phyloP scores from a whole-genome alignment of 2,888 invertebrate genomes.

The Ischnura elegans region DNA sequence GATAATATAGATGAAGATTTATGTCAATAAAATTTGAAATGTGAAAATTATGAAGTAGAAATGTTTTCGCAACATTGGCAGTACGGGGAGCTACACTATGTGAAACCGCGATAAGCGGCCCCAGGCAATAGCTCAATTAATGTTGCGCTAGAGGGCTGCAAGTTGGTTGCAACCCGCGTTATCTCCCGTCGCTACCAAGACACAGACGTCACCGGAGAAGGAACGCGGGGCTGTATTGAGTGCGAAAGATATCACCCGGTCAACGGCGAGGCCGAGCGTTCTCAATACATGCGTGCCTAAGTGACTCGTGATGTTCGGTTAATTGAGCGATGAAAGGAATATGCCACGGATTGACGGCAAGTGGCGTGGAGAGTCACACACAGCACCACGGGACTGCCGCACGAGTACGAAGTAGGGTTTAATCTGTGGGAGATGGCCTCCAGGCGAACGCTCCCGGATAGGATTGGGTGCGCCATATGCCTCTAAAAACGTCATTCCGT shows the following conservation, averaged over 20 bases:
- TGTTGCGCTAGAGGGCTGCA: too few relatives aligned
- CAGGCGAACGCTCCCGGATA: background rate
- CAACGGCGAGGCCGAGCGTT: background rate
- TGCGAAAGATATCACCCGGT: slow-evolving; percentile 1
- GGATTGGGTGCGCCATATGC: slow-evolving; percentile 23
- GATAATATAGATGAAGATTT: too few relatives aligned
- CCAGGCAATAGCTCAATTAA: too few relatives aligned
- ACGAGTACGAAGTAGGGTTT: background rate
- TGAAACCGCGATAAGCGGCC: too few relatives aligned
- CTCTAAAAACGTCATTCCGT: slow-evolving; percentile 10
- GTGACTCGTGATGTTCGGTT: slow-evolving; percentile 57
- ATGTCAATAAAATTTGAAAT: too few relatives aligned
- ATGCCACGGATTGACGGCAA: background rate
- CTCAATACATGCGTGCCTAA: background rate
- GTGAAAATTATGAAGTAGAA: too few relatives aligned
- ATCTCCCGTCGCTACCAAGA: background rate
- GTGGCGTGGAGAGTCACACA: background rate
- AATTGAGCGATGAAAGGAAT: slow-evolving; percentile 59
- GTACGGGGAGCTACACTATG: too few relatives aligned
- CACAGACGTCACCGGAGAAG: background rate
- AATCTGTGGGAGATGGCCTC: slow-evolving; percentile 35
- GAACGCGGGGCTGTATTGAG: background rate
- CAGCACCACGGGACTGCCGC: background rate
- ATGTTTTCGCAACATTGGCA: too few relatives aligned
- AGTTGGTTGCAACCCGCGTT: too few relatives aligned